Conservation (phyloP, 2,113 vertebrate species). For the Raja brachyura region DNA sequence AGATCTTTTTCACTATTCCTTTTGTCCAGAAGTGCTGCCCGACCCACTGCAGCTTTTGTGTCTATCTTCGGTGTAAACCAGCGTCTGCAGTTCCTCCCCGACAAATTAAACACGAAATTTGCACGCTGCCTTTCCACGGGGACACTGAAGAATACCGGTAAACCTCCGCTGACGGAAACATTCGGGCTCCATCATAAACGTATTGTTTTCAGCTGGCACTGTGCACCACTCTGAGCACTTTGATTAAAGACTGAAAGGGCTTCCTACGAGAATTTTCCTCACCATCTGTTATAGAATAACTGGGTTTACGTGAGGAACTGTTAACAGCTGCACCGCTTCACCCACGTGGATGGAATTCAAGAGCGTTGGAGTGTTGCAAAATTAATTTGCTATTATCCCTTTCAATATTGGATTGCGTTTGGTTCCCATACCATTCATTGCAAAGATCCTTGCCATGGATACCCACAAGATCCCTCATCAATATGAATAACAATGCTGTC, state of each 20-base stretch:
- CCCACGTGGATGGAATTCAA: constrained; percentile 25
- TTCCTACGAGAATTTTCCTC: not conserved
- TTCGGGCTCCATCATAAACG: not conserved
- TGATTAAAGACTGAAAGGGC: constrained; percentile 35
- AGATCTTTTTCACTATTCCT: too few relatives aligned
- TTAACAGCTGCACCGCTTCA: not conserved
- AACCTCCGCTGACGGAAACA: not conserved
- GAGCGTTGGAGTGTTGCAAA: constrained; percentile 13
- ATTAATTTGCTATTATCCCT: constrained; percentile 29
- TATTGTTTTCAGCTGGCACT: not conserved
- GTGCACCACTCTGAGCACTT: constrained; percentile 8
- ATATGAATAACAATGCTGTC: not conserved
- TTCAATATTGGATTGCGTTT: constrained; percentile 25
- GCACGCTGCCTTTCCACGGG: not conserved
- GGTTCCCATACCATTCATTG: not conserved
- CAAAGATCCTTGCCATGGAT: not conserved
- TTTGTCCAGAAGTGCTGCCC: too few relatives aligned
- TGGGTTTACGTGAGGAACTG: not conserved
- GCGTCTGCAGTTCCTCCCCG: too few relatives aligned
- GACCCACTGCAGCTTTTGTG: too few relatives aligned
- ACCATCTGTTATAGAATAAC: constrained; percentile 29
- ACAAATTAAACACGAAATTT: not conserved
- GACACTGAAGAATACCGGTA: not conserved
- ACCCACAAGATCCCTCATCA: not conserved
- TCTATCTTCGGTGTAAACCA: too few relatives aligned